These are phyloP conservation scores for Epinephelus cyanopodus DNA, from an alignment of 2,113 vertebrate species.

Conservation along the genomic window DNA sequence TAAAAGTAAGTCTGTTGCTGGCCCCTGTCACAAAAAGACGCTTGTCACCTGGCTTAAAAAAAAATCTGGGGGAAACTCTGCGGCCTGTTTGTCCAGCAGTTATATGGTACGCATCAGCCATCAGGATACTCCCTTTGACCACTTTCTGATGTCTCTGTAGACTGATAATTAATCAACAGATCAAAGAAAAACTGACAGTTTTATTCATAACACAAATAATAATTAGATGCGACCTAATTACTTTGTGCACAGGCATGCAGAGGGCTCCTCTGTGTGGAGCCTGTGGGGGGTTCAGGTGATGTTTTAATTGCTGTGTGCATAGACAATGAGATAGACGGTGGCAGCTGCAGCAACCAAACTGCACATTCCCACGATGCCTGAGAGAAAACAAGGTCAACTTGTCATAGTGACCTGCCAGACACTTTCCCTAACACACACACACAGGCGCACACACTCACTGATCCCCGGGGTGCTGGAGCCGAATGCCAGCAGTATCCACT, in stretches of 20 bases:
- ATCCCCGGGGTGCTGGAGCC: slow-evolving; percentile 52
- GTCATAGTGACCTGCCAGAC: slow-evolving; percentile 52
- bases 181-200: background rate
- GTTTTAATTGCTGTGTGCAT: slow-evolving; percentile 30
- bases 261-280: background rate
- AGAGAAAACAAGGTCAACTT: slow-evolving; percentile 68
- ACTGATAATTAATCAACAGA: background rate
- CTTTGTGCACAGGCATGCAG: background rate
- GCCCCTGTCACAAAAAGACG: background rate
- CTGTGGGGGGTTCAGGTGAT: slow-evolving; percentile 57
- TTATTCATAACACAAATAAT: background rate
- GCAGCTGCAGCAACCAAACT: slow-evolving; percentile 71
- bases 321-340: slow-evolving; percentile 69
- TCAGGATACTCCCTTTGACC: background rate
- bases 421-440: slow-evolving; percentile 52
- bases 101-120: background rate
- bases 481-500: slow-evolving; percentile 50
- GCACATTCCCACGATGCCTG: slow-evolving; percentile 71
- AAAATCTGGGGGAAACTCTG: too few species aligned
- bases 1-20: too few species aligned
- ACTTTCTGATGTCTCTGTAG: background rate
- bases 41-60: too few species aligned
- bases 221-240: background rate
- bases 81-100: background rate
- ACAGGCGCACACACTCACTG: slow-evolving; percentile 5